Conservation (phyloP, 2,113 vertebrate species). For the Hemiscyllium ocellatum region DNA sequence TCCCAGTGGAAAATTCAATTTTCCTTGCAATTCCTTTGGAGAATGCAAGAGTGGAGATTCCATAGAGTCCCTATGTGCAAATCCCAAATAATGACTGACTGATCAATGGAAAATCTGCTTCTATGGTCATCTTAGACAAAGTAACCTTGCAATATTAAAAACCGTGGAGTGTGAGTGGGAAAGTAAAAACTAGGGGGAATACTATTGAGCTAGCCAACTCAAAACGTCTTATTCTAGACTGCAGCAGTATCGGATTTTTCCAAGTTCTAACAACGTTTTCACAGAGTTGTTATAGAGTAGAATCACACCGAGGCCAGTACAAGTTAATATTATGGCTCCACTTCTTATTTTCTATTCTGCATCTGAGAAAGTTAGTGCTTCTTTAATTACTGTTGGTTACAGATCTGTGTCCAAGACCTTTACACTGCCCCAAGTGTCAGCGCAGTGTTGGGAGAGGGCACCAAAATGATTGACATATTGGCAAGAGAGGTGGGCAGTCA, state of each 20-base stretch:
- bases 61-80: too few relatives aligned
- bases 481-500: background rate
- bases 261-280: background rate
- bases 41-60: too few relatives aligned
- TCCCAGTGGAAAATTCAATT: too few relatives aligned
- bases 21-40: too few relatives aligned
- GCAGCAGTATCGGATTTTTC: background rate
- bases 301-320: background rate
- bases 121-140: background rate
- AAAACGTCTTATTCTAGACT: background rate
- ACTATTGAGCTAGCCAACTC: background rate
- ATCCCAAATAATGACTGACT: too few relatives aligned
- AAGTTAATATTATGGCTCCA: background rate
- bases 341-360: background rate
- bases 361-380: background rate
- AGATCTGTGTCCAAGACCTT: background rate
- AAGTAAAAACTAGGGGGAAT: background rate
- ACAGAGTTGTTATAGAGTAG: background rate
- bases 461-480: background rate
- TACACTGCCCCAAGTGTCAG: background rate
- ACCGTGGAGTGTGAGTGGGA: background rate
- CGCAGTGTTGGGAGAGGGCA: background rate
- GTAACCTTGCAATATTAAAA: background rate
- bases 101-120: too few relatives aligned
- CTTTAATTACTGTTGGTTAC: background rate